Percentiles rank a stretch among this genome's conserved stretches.
Conservation (phyloP, 2,888 invertebrate genomes). For the Sepiola atlantica region DNA sequence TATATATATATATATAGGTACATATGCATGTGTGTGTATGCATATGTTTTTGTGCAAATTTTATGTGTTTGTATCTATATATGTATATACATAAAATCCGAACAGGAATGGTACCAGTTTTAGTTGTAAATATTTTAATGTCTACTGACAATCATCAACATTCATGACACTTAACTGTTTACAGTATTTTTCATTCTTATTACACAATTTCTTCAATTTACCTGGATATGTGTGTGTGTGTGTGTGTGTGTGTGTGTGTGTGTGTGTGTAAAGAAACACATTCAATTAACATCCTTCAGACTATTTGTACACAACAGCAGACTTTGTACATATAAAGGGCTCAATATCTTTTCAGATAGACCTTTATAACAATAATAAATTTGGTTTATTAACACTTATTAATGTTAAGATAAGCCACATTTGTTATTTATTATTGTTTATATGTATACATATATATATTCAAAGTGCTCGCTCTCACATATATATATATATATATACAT, state of each 20-base stretch:
- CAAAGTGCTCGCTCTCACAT: neutral
- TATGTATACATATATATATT: neutral
- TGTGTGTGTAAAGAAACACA: neutral
- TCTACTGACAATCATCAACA: slow-evolving; percentile 7
- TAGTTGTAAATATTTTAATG: slow-evolving; percentile 12
- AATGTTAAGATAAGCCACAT: too few species aligned
- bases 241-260: neutral
- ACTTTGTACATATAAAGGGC: too few species aligned
- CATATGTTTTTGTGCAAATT: neutral
- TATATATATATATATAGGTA: neutral
- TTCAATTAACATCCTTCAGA: too few species aligned
- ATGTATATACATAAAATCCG: neutral
- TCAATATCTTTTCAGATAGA: too few species aligned
- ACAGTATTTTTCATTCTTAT: neutral
- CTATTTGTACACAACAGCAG: too few species aligned
- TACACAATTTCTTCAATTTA: neutral
- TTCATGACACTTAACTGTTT: neutral
- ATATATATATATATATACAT: neutral
- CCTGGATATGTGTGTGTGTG: neutral
- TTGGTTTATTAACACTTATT: too few species aligned
- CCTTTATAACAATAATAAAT: too few species aligned
- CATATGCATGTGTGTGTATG: neutral
- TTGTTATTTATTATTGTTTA: too few species aligned
- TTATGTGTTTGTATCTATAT: neutral
- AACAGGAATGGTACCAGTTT: neutral